Evolutionary conservation across 2,797 vertebrate genomes (phyloP).

Genomic region (Botia almorhae): DNA sequence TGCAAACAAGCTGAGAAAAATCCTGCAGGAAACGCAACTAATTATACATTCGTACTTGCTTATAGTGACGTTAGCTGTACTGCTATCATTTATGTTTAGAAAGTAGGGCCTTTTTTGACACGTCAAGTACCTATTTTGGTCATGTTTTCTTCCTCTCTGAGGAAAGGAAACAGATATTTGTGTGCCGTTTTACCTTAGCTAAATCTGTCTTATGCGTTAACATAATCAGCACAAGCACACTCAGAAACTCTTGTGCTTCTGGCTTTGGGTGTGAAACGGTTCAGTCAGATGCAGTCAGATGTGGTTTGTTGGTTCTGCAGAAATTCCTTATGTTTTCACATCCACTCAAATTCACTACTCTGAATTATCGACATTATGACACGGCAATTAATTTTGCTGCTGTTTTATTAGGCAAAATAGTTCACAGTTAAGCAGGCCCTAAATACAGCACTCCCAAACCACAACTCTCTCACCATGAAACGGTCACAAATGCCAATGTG

Average conservation of each 20-base stretch:
- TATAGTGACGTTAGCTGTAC: too few relatives aligned
- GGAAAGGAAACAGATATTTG: background rate
- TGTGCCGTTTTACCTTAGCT: background rate
- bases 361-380: constrained; percentile 3
- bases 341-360: background rate
- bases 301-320: background rate
- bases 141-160: background rate
- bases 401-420: constrained; percentile 10
- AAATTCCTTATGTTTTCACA: background rate
- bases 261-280: constrained; percentile 12
- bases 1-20: constrained; percentile 13
- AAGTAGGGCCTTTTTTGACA: too few relatives aligned
- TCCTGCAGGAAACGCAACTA: background rate
- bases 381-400: background rate
- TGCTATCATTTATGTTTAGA: too few relatives aligned
- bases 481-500: constrained; percentile 19
- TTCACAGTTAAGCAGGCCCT: constrained; percentile 21
- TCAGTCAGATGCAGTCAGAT: background rate
- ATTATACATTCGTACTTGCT: background rate
- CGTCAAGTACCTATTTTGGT: too few relatives aligned
- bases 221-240: constrained; percentile 42
- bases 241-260: constrained; percentile 26
- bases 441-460: constrained; percentile 13
- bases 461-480: constrained; percentile 20
- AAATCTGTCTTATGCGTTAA: background rate